Conservation (phyloP, 2,797 vertebrate species). For the Gymnothorax javanicus region DNA sequence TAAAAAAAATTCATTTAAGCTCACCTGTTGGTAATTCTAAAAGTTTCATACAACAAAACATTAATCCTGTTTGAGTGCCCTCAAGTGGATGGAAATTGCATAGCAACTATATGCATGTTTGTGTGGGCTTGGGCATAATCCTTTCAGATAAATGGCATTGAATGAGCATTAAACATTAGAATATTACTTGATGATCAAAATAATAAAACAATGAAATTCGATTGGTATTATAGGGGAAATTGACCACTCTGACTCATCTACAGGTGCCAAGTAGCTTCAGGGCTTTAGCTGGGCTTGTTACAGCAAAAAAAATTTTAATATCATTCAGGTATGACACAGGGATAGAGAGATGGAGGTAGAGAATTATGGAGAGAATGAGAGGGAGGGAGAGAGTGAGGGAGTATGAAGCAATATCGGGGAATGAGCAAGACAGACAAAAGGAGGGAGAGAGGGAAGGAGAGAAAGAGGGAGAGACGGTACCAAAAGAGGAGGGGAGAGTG, state of each 20-base stretch:
- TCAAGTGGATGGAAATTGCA: no score
- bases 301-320: slow-evolving; percentile 58
- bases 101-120: no score
- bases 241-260: slow-evolving; percentile 42
- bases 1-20: no score
- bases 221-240: no score
- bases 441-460: not conserved
- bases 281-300: slow-evolving; percentile 58
- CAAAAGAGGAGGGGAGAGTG: not conserved
- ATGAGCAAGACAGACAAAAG: not conserved
- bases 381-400: not conserved
- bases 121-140: no score
- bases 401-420: not conserved
- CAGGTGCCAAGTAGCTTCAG: slow-evolving; percentile 54
- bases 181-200: no score
- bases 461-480: not conserved
- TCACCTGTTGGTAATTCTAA: no score
- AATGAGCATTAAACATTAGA: no score
- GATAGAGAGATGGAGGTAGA: not conserved
- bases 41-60: no score
- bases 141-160: no score
- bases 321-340: slow-evolving; percentile 37
- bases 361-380: not conserved
- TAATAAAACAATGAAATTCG: no score
- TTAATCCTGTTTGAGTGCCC: no score